phyloP scores from a whole-genome alignment of 2,797 vertebrate genomes.

The Sebastes aleutianus region DNA sequence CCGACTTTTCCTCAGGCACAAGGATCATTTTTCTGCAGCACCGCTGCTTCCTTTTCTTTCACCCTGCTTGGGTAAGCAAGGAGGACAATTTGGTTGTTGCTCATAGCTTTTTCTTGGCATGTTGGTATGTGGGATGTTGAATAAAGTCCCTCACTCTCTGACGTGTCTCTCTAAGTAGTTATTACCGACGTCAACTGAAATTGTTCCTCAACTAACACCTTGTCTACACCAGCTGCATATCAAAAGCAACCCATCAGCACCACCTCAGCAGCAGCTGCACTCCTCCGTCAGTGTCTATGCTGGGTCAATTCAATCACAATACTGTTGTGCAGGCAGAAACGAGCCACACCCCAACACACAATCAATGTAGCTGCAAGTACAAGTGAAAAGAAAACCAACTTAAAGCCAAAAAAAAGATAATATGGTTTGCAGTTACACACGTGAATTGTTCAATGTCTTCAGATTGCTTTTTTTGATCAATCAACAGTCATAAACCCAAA shows the following conservation, averaged over 20 bases:
- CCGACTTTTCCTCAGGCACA: not conserved
- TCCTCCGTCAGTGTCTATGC: not conserved
- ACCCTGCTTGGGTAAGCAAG: not conserved
- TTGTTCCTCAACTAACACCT: slow-evolving; percentile 1
- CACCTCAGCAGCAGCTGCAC: slow-evolving; percentile 11
- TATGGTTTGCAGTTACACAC: not conserved
- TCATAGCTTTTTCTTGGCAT: not conserved
- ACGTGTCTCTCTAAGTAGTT: not conserved
- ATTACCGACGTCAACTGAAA: not conserved
- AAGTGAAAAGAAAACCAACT: not conserved
- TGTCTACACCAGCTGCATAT: not conserved
- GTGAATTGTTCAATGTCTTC: not conserved
- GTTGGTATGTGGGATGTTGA: not conserved
- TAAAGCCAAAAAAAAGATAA: not conserved
- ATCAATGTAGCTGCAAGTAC: not conserved
- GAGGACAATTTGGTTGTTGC: not conserved
- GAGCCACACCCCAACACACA: not conserved
- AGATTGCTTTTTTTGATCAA: not conserved
- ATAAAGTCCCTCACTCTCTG: not conserved
- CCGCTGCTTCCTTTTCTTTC: not conserved
- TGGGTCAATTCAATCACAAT: not conserved
- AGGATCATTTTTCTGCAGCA: not conserved
- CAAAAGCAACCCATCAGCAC: slow-evolving; percentile 17
- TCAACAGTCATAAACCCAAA: not conserved
- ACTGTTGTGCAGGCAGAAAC: not conserved